A percentile compares a stretch with the other conserved stretches of the same genome.
Conservation (phyloP, 1,140 invertebrate species). For the Probaryconus sp. region DNA sequence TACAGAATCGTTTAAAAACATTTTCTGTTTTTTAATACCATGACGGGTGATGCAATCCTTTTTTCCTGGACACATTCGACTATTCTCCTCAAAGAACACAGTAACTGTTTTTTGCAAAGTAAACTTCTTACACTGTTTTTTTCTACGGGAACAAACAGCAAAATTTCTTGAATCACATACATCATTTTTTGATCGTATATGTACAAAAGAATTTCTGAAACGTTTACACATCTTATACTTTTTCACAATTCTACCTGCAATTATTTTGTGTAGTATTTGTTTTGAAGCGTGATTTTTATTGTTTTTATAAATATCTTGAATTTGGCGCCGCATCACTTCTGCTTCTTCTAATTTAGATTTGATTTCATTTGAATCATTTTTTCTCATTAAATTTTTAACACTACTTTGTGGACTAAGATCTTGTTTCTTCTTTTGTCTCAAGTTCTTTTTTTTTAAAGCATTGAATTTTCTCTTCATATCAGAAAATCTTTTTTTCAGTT, state of each 20-base stretch:
- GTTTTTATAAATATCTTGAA: not conserved
- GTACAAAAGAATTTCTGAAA: too few relatives aligned
- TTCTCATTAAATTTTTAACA: too few relatives aligned
- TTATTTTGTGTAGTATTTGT: not conserved
- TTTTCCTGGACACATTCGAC: constrained; percentile 9
- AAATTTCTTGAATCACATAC: too few relatives aligned
- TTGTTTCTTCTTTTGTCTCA: not conserved
- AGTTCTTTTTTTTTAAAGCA: not conserved
- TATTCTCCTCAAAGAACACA: not conserved
- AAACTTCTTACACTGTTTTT: not conserved
- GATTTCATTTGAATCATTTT: too few relatives aligned
- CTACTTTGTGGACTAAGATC: not conserved
- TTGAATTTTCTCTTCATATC: not conserved
- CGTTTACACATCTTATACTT: not conserved
- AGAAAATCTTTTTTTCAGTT: not conserved
- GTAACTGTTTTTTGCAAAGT: not conserved
- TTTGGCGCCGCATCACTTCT: too few relatives aligned
- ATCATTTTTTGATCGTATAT: not conserved
- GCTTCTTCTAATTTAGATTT: too few relatives aligned
- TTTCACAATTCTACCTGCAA: not conserved
- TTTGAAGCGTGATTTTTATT: not conserved
- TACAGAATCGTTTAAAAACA: constrained; percentile 16
- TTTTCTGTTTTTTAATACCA: constrained; percentile 18
- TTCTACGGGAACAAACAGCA: not conserved
- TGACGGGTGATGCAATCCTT: constrained; percentile 79